Base-by-base conservation (phyloP, 1,140 invertebrate species). In the Conus ventricosus region DNA sequence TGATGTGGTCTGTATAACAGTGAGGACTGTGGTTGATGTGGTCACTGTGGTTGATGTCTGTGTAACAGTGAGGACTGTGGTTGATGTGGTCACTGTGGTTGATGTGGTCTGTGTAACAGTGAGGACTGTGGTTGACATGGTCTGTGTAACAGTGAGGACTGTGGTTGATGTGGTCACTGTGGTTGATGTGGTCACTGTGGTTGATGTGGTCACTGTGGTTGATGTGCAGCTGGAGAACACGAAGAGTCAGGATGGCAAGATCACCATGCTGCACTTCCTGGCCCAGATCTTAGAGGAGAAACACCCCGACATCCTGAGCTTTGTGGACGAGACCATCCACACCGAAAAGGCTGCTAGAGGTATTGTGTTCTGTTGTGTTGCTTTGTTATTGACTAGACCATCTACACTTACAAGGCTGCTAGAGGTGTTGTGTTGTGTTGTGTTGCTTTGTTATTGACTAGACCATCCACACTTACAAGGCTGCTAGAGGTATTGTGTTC, bases 201-300 rank as follows among this genome's bases (percentile, higher is more conserved):
- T n/a, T n/a, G n/a, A n/a, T n/a, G n/a, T n/a, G n/a, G n/a, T n/a
- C n/a, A n/a, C 20, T 11, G 20, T 71, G 67, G 20, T 71, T 71
- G 67, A 71, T 6, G 11, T 20, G 10, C 95, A 98, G 97, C 95
- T 99, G 89, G 97, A 97, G n/a, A 97, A 97, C 88, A 99, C 99
- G 5, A 99, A 99, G 96, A 98, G 99, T 94, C 95, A 97, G 15
- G 98, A 99, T 92, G 99, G 99, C 93, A 98, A 98, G 92, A 97
- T 97, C 87, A 99, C 98, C 0, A 95, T 99, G 39, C 96, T 20
- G 67, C 67, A 71, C 23, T 99, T 98, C 93, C 95, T 99, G 71
- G 98, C 97, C 0, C 97, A 99, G 91, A 97, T 97, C 2, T 96
- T 99, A 89, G 98, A 99, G 95, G 97, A 96, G 67, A 98, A 99